A percentile compares a stretch with the other conserved stretches of the same genome.
Conservation (phyloP, 92 coral and sea anemone species). For the Umimayanthus kanabou region DNA sequence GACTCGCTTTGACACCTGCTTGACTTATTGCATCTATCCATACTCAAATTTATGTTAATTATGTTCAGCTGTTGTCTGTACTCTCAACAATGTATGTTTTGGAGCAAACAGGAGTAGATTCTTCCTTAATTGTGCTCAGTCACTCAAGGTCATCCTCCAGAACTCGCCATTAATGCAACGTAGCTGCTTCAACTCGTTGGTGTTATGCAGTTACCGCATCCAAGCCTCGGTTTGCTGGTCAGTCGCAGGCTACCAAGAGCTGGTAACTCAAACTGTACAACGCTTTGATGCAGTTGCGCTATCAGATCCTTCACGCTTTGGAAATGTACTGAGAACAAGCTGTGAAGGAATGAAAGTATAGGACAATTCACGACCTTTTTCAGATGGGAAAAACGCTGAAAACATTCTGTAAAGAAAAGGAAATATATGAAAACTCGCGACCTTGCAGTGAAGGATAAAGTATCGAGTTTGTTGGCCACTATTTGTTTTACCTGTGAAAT, state of each 20-base stretch:
- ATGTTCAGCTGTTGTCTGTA: not conserved
- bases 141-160: constrained; percentile 23
- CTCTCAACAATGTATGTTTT: not conserved
- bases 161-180: constrained; percentile 17
- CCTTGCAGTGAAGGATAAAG: not conserved
- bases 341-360: not conserved
- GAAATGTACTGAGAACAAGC: not conserved
- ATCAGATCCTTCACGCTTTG: not conserved
- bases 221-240: not conserved
- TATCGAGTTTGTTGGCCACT: not conserved
- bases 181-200: not conserved
- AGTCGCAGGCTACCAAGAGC: not conserved
- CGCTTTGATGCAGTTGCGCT: not conserved
- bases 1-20: no score
- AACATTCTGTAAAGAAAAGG: not conserved
- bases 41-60: not conserved
- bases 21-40: no score
- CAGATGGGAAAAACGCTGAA: not conserved
- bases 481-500: not conserved
- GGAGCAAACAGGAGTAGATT: not conserved
- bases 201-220: not conserved
- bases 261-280: no score
- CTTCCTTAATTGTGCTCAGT: not conserved
- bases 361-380: not conserved
- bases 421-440: no score